A percentile compares a stretch with the other conserved stretches of the same genome.
These are phyloP conservation scores for Macropis europaea DNA, from an alignment of 2,888 invertebrate species.

Conservation along the genomic window DNA sequence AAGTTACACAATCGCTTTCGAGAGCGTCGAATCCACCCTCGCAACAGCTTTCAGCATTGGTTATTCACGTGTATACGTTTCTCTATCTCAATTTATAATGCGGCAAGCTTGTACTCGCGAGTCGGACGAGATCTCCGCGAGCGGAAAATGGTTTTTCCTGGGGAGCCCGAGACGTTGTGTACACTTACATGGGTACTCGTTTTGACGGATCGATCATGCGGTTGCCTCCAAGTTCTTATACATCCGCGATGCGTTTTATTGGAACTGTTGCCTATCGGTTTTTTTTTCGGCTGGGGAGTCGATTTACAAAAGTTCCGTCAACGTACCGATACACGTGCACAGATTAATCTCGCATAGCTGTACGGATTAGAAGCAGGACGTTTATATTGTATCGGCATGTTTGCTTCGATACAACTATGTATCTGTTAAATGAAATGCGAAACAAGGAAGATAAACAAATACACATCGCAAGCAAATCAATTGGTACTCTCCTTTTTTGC, in stretches of 20 bases:
- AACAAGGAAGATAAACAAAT: no score
- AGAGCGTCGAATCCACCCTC: slow-evolving; percentile 38
- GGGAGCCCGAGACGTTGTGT: slow-evolving; percentile 2
- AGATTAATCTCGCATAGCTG: no score
- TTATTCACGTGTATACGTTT: slow-evolving; percentile 52
- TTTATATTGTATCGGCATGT: no score
- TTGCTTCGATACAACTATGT: no score
- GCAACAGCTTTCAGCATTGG: slow-evolving; percentile 49
- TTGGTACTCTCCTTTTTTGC: no score
- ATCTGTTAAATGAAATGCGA: no score
- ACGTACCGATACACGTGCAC: no score
- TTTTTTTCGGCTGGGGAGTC: no score
- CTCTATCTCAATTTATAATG: slow-evolving; percentile 62
- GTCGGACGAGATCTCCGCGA: slow-evolving; percentile 25
- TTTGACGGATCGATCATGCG: slow-evolving; percentile 31
- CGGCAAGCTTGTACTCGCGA: slow-evolving; percentile 22
- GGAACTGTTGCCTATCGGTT: neutral
- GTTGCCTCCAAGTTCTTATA: slow-evolving; percentile 19
- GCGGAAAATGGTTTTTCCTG: slow-evolving; percentile 47
- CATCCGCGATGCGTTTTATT: slow-evolving; percentile 5
- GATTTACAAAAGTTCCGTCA: no score
- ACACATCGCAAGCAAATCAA: no score
- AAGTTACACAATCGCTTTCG: slow-evolving; percentile 51
- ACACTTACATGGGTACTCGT: slow-evolving; percentile 18
- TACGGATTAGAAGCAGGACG: no score